These are phyloP conservation scores for Julus scandinavius DNA, from an alignment of 2,888 invertebrate genomes.

Conservation along the genomic window DNA sequence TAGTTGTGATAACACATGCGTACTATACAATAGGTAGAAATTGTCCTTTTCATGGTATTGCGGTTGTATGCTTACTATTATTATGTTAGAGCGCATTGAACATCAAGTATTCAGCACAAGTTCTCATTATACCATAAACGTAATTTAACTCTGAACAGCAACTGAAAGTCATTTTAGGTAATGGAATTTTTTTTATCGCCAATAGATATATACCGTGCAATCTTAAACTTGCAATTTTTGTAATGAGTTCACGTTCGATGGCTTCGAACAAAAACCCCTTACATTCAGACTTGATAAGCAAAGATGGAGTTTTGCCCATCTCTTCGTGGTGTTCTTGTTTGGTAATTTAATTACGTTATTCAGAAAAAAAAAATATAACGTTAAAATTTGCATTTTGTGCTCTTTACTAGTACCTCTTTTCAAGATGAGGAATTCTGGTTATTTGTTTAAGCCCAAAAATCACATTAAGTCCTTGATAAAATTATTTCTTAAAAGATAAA, in stretches of 20 bases:
- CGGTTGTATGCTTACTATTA: not conserved
- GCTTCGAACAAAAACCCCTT: not conserved
- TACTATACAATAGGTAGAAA: not conserved
- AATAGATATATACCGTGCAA: conserved; percentile 22
- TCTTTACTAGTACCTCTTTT: not conserved
- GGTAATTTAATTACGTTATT: conserved; percentile 24
- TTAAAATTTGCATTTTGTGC: not conserved
- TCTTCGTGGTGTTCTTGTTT: not conserved
- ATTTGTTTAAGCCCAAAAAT: not conserved
- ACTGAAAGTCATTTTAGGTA: conserved; percentile 43
- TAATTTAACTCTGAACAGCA: conserved; percentile 9
- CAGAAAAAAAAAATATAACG: not conserved
- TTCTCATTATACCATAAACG: conserved; percentile 43
- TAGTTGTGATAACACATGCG: not conserved
- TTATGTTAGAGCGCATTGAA: not conserved
- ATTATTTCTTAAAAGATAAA: not conserved
- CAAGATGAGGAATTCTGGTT: not conserved
- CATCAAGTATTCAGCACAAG: conserved; percentile 15
- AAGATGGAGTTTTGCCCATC: not conserved
- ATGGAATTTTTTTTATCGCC: conserved; percentile 43
- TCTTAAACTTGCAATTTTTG: conserved; percentile 16
- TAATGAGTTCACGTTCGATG: conserved; percentile 46
- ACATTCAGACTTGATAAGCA: not conserved
- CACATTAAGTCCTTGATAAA: not conserved
- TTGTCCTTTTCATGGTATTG: not conserved